Percentiles rank a stretch among this genome's conserved stretches.
phyloP scores from a whole-genome alignment of 2,113 vertebrate genomes.

The Nerophis ophidion region DNA sequence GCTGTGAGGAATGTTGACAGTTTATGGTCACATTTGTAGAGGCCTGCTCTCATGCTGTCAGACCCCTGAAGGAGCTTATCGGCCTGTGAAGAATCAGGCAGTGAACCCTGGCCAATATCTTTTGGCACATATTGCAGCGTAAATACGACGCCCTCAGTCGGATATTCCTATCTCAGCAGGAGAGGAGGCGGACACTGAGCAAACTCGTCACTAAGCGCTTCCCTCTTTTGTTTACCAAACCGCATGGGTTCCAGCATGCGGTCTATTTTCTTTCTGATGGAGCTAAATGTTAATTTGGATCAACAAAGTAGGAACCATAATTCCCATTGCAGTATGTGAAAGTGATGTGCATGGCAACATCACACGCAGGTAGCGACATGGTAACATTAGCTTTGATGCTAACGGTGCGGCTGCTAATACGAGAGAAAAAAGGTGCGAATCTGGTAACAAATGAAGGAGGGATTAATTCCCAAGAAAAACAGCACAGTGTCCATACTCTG shows the following conservation, averaged over 20 bases:
- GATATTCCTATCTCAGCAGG: constrained; percentile 41
- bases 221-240: constrained; percentile 59
- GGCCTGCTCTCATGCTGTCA: not conserved
- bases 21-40: not conserved
- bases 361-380: no score
- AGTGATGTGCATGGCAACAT: no score
- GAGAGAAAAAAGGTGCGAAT: no score
- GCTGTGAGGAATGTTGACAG: constrained; percentile 7
- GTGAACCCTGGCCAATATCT: not conserved
- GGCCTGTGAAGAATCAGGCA: constrained; percentile 5
- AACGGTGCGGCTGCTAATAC: no score
- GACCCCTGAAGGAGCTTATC: not conserved
- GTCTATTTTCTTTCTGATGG: constrained; percentile 15
- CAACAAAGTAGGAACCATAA: no score
- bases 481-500: no score
- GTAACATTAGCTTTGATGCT: no score
- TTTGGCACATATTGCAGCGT: not conserved
- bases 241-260: constrained; percentile 11
- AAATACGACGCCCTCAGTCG: constrained; percentile 5
- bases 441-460: no score
- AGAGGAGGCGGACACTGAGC: constrained; percentile 34
- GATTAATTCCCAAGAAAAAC: no score
- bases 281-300: no score
- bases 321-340: no score
- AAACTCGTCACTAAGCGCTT: constrained; percentile 30